Conservation (phyloP, 2,888 invertebrate species). For the Eueremaeus valkanovi region DNA sequence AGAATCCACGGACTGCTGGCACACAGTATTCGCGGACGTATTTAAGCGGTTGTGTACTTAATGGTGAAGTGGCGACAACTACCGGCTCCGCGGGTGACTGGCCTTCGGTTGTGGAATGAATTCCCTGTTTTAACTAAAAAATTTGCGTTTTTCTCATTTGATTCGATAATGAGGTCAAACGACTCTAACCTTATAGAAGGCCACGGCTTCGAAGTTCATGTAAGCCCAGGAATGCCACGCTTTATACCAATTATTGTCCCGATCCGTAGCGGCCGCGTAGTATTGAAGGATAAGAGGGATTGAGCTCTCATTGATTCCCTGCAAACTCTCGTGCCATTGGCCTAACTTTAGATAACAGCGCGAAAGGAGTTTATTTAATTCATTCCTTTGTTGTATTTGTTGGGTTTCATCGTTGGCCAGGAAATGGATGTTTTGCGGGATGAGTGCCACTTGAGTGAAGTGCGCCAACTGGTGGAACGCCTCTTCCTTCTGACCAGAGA, state of each 20-base stretch:
- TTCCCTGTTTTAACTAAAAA: background rate
- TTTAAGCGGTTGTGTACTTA: background rate
- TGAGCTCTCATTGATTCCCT: conserved; percentile 59
- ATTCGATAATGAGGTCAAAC: background rate
- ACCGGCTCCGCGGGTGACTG: background rate
- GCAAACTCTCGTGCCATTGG: conserved; percentile 84
- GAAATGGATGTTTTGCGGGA: conserved; percentile 38
- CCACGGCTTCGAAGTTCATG: conserved; percentile 92
- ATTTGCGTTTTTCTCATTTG: background rate
- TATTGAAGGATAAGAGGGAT: conserved; percentile 57
- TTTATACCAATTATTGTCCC: conserved; percentile 75
- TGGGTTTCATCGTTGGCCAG: conserved; percentile 49
- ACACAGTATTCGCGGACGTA: conserved; percentile 65
- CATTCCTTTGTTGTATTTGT: conserved; percentile 42
- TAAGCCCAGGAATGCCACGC: conserved; percentile 99
- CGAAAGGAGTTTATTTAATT: conserved; percentile 40
- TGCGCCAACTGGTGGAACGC: conserved; percentile 65
- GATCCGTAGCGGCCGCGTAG: conserved; percentile 75
- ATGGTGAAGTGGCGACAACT: background rate
- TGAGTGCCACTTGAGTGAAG: conserved; percentile 66
- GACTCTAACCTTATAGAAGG: conserved; percentile 56
- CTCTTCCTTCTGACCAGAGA: conserved; percentile 60
- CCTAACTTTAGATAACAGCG: conserved; percentile 89
- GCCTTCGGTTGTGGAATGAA: conserved; percentile 4
- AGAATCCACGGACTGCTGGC: conserved; percentile 91